Evolutionary conservation across 1,140 invertebrate genomes (phyloP).

Genomic region (Bombus pascuorum): DNA sequence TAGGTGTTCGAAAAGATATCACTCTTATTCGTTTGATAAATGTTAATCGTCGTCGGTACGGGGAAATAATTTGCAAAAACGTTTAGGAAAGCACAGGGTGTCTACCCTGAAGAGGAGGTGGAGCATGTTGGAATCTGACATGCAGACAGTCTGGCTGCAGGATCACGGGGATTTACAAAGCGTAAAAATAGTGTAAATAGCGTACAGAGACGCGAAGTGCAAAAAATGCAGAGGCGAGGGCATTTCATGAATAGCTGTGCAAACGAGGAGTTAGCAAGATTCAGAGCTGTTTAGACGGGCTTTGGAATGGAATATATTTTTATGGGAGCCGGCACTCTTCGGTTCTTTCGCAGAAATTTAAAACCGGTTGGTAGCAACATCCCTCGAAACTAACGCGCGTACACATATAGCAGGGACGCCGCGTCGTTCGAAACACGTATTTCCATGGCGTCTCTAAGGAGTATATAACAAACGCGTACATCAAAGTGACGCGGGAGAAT

Average conservation of each 20-base stretch:
- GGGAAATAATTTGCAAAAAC: slow-evolving; percentile 12
- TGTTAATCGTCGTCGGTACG: background rate
- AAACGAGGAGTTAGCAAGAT: slow-evolving; percentile 31
- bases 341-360: slow-evolving; percentile 3
- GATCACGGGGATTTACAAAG: slow-evolving; percentile 4
- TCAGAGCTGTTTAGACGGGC: slow-evolving; percentile 23
- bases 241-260: slow-evolving; percentile 38
- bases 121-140: background rate
- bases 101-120: background rate
- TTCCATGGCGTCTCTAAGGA: background rate
- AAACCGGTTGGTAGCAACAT: background rate
- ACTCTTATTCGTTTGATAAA: background rate
- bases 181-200: slow-evolving; percentile 35
- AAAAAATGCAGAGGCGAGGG: slow-evolving; percentile 16
- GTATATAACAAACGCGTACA: slow-evolving; percentile 9
- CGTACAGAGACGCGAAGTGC: slow-evolving; percentile 39
- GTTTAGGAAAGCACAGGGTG: background rate
- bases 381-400: background rate
- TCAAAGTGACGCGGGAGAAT: background rate
- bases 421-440: background rate
- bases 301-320: slow-evolving; percentile 23
- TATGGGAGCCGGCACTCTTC: background rate
- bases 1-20: background rate
- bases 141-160: slow-evolving; percentile 18
- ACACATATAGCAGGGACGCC: background rate